Conservation (phyloP, 2,888 invertebrate species). For the Synergus umbraculus region DNA sequence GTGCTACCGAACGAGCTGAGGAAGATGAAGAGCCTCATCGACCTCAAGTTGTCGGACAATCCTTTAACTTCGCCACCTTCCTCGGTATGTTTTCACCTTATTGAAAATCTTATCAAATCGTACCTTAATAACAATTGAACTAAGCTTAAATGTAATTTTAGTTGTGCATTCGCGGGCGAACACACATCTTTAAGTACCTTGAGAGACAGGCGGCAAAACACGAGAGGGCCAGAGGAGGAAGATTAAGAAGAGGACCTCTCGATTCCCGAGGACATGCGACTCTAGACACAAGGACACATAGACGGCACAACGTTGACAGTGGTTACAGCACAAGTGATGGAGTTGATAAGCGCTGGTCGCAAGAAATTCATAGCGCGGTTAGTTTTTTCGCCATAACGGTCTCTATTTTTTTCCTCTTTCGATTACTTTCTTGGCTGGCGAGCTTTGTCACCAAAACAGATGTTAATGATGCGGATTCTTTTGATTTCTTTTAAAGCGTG, state of each 20-base stretch:
- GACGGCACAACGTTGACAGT: conserved; percentile 90
- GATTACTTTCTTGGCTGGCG: conserved; percentile 14
- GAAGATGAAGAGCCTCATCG: conserved; percentile 90
- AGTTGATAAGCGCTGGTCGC: conserved; percentile 90
- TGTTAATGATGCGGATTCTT: conserved; percentile 15
- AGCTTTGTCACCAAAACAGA: not conserved
- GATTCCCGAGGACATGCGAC: conserved; percentile 79
- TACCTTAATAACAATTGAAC: not conserved
- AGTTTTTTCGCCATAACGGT: conserved; percentile 67
- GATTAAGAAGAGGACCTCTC: conserved; percentile 78
- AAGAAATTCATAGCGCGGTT: conserved; percentile 81
- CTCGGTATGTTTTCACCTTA: conserved; percentile 80
- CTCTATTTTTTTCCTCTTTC: conserved; percentile 42
- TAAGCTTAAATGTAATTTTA: conserved; percentile 73
- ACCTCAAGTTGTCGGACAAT: conserved; percentile 91
- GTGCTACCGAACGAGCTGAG: conserved; percentile 92
- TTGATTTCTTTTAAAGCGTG: not conserved
- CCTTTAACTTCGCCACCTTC: conserved; percentile 95
- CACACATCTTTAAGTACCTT: conserved; percentile 96
- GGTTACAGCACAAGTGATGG: conserved; percentile 94
- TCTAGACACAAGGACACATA: conserved; percentile 78
- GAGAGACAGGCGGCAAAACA: conserved; percentile 91
- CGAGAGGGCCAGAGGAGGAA: conserved; percentile 78
- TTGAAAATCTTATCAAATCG: not conserved
- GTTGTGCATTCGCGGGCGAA: conserved; percentile 94